These are phyloP conservation scores for Oxyruncus cristatus DNA, from an alignment of 2,113 vertebrate species.

Conservation along the genomic window DNA sequence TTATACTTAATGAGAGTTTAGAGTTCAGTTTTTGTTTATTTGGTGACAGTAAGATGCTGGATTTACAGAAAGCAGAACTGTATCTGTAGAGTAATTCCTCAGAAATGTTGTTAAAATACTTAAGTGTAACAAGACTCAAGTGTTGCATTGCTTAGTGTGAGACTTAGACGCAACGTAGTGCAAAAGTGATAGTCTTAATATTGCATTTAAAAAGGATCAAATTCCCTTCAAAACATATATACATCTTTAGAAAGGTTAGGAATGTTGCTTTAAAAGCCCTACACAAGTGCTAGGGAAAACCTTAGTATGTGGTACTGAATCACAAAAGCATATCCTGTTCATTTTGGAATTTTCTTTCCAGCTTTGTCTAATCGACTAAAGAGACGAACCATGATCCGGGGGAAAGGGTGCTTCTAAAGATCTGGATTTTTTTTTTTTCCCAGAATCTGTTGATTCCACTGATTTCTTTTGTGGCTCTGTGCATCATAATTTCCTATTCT, in stretches of 20 bases:
- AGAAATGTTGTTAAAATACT: background rate
- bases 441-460: background rate
- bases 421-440: background rate
- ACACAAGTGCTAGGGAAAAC: background rate
- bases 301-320: background rate
- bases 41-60: background rate
- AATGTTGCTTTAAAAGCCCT: background rate
- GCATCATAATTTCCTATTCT: background rate
- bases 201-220: background rate
- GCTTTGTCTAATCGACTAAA: background rate
- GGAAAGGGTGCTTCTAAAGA: background rate
- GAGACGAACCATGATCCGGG: background rate
- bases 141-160: background rate
- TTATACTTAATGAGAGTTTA: background rate
- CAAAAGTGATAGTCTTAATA: background rate
- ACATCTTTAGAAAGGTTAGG: background rate
- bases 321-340: background rate
- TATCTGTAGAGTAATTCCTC: background rate
- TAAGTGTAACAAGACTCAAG: background rate
- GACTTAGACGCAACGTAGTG: background rate
- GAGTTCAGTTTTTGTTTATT: background rate
- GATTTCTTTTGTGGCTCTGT: background rate
- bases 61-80: background rate
- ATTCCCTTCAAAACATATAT: background rate
- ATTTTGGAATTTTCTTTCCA: background rate